These are phyloP conservation scores for Ammodytes marinus DNA, from an alignment of 2,113 vertebrate species.

Conservation along the genomic window DNA sequence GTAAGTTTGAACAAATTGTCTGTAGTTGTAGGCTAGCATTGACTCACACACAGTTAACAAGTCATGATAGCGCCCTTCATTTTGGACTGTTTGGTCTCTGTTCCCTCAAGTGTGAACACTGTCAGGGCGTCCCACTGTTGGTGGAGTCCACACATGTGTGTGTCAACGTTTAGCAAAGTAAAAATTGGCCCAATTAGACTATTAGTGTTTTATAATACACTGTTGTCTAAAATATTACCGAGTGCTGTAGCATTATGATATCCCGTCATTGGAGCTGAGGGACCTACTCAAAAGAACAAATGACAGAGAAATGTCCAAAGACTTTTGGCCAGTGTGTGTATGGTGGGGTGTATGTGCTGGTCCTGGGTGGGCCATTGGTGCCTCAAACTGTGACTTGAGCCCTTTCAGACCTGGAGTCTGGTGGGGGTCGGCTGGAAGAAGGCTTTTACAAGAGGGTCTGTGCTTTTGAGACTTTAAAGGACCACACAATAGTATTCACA, in stretches of 20 bases:
- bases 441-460: constrained; percentile 52
- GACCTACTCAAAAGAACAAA: neutral
- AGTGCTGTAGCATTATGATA: neutral
- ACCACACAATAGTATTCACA: neutral
- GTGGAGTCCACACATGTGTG: neutral
- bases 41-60: neutral
- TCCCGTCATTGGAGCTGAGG: neutral
- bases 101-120: neutral
- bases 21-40: neutral
- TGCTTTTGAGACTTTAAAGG: constrained; percentile 18
- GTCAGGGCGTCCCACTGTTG: neutral
- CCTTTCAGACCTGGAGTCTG: constrained; percentile 48
- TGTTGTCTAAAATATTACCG: neutral
- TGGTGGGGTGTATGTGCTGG: neutral
- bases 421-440: constrained; percentile 19
- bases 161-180: neutral
- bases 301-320: neutral
- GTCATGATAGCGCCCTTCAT: neutral
- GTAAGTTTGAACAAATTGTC: neutral
- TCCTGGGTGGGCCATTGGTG: constrained; percentile 31
- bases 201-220: no score
- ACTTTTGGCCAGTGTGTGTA: neutral
- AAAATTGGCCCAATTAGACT: no score
- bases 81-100: neutral
- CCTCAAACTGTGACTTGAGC: constrained; percentile 43